Evolutionary conservation across 1,140 invertebrate genomes (phyloP), one percentile per base, ranked within the genome.

Genomic region (Papilio xuthus): DNA sequence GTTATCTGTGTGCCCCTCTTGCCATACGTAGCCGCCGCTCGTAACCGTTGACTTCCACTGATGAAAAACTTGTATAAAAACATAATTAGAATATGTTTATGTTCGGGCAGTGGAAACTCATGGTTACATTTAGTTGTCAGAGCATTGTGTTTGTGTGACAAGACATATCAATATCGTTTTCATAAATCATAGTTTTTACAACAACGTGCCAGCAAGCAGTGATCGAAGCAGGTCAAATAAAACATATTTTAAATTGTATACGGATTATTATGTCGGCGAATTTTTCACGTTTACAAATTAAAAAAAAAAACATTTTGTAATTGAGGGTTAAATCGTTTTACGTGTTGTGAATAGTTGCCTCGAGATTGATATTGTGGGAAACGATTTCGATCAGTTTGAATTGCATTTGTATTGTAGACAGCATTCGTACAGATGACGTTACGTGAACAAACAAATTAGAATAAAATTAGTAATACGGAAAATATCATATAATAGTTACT

Each of bases 121-220:
- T 9, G 50, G 50, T 53, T 53, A 67, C 13, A 28, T 67, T 23
- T 28, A 12, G 13, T 28, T 67, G 60, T 28, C 60, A 67, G 60
- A 28, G 60, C 60, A 67, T 67, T 67, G 23, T 60, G 60, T 67
- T 26, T 84, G 84, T 85, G 83, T 83, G 85, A 88, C 85, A 86
- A 89, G 86, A 93, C 92, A 94, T 94, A 94, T 94, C 92, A 93
- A 80, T 88, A 86, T 84, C 86, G 83, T 86, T 88, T 89, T 80
- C 88, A 86, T 60, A 12, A 26, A 26, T 60, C 56, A 83, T 86
- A 86, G 82, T 81, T 60, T 80, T 63, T 79, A 69, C 75, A 32
- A 47, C 74, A 60, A 75, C 70, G 69, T 77, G 60, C 50, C 69
- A 63, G 26, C 73, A 20, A 76, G 74, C 74, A 76, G 50, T 28